Percentiles rank a stretch among this genome's conserved stretches.
phyloP scores from a whole-genome alignment of 2,113 vertebrate species.

The Gymnobelideus leadbeateri region DNA sequence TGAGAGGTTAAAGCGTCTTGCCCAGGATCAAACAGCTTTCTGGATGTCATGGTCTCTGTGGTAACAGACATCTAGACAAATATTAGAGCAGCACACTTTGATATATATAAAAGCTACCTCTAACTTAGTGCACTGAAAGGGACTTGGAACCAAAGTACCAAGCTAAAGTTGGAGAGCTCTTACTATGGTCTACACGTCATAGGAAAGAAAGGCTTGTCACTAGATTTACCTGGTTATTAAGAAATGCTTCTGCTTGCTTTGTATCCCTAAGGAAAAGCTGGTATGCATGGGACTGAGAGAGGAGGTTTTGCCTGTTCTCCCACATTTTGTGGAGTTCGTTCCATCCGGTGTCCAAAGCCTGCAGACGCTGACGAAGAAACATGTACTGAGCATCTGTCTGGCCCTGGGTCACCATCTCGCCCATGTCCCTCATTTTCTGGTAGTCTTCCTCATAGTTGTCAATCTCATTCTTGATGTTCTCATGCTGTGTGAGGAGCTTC shows the following conservation, averaged over 20 bases:
- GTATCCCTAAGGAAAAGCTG: constrained; percentile 98
- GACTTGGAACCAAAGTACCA: neutral
- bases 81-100: neutral
- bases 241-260: constrained; percentile 98
- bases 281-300: constrained; percentile 97
- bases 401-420: constrained; percentile 98
- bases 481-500: constrained; percentile 97
- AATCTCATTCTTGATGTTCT: constrained; percentile 98
- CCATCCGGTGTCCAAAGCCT: constrained; percentile 98
- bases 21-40: neutral
- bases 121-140: neutral
- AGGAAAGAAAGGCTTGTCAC: neutral
- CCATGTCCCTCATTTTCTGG: constrained; percentile 99
- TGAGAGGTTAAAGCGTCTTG: neutral
- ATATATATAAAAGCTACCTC: neutral
- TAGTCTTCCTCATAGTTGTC: constrained; percentile 99
- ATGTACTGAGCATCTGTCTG: constrained; percentile 99
- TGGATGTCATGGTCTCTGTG: neutral
- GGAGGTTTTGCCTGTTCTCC: constrained; percentile 98
- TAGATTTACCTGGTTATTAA: constrained; percentile 95
- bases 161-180: neutral
- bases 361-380: constrained; percentile 97
- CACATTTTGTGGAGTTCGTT: constrained; percentile 99
- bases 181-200: too few relatives aligned
- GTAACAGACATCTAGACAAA: neutral